Evolutionary conservation across 2,797 vertebrate species (phyloP), one percentile per base, ranked within the genome.

Genomic region (Malurus leucopterus): DNA sequence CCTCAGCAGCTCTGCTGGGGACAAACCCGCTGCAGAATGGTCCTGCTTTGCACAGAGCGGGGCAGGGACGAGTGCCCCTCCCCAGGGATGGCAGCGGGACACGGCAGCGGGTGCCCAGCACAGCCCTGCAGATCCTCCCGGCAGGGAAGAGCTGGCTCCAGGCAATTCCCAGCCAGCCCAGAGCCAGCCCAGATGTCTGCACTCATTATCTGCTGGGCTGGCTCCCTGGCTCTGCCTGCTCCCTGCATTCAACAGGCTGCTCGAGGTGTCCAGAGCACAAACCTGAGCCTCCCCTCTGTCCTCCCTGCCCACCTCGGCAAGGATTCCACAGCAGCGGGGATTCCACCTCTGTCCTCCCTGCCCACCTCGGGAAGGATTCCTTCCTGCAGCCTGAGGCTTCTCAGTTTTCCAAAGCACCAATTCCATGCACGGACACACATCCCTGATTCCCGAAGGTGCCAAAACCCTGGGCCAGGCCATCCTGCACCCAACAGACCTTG

Each of bases 401-500:
- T 44, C 47, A 41, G 20, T 50, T 84, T 91, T 47, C 82, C 72
- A 46, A 30, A 79, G 40, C 43, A 64, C 18, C 55, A 5, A 29
- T n/a, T 1, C 12, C 27, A 5, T 0, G 8, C 38, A 4, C 0
- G 1, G 21, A 46, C 44, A 46, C 61, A 27, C 7, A 2, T 29
- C 55, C 62, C 47, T 46, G 61, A 47, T 67, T 44, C 32, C 63
- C 27, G 36, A 3, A 21, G 71, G 3, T 32, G 22, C 49, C 67
- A 59, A 58, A 81, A 24, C 1, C 0, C 47, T 17, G 74, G 32
- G 2, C 53, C 30, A 55, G 62, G 40, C 16, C 1, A 0, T 16
- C 23, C 72, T 53, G 63, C 32, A 36, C 36, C 36, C 36, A 90
- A 40, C 57, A 55, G 49, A 3, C 8, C 4, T 30, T 20, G 55